Percentiles rank a stretch among this genome's conserved stretches.
These are phyloP conservation scores for Cylindroiulus punctatus DNA, from an alignment of 2,888 invertebrate genomes.

Conservation along the genomic window DNA sequence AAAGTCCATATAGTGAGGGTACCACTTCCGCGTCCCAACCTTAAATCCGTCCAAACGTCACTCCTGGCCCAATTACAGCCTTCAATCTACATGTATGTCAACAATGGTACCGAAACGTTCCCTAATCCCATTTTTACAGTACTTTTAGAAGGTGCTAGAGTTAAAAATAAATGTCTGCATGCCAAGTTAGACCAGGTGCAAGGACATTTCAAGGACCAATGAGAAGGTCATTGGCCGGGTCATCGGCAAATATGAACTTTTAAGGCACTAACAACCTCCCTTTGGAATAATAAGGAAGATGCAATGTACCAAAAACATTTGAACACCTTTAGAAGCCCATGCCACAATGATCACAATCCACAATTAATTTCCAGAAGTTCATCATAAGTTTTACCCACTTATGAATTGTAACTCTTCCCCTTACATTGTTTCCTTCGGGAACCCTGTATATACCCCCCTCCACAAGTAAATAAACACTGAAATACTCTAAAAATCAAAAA, in stretches of 20 bases:
- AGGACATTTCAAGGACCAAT: neutral
- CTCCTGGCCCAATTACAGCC: neutral
- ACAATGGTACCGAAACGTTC: neutral
- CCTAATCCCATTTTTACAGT: neutral
- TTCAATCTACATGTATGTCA: neutral
- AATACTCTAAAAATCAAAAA: too few species aligned
- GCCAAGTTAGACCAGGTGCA: neutral
- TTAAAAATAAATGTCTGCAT: neutral
- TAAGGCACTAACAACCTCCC: neutral
- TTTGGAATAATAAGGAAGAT: constrained; percentile 11
- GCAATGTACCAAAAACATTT: neutral
- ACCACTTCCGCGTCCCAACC: neutral
- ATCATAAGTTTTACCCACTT: too few species aligned
- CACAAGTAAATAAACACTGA: too few species aligned
- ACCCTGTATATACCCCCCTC: too few species aligned
- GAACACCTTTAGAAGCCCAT: neutral
- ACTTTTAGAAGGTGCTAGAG: neutral
- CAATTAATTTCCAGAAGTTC: too few species aligned
- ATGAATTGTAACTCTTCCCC: too few species aligned
- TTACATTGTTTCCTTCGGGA: too few species aligned
- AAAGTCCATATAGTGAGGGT: neutral
- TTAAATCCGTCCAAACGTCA: neutral
- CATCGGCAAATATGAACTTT: neutral
- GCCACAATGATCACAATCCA: neutral
- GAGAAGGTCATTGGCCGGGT: neutral